phyloP scores from a whole-genome alignment of 2,113 vertebrate genomes.

The Clupea harengus region DNA sequence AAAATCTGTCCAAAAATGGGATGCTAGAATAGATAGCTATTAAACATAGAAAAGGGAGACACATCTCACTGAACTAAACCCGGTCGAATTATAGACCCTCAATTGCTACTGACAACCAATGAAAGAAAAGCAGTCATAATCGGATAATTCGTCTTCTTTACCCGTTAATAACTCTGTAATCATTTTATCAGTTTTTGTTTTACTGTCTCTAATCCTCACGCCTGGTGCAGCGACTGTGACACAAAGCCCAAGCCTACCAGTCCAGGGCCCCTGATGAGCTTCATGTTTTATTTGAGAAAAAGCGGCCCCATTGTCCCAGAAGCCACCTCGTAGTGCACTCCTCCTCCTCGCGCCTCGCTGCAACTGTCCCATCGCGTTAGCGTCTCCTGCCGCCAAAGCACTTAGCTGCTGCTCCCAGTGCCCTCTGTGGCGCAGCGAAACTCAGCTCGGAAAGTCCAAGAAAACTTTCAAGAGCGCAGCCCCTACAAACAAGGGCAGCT shows the following conservation, averaged over 20 bases:
- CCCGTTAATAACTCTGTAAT: background rate
- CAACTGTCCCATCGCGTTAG: slow-evolving; percentile 62
- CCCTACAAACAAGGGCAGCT: background rate
- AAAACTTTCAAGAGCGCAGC: slow-evolving; percentile 16
- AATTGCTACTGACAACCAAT: background rate
- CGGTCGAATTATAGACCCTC: background rate
- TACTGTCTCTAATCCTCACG: background rate
- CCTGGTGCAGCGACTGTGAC: background rate
- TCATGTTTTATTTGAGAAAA: slow-evolving; percentile 75
- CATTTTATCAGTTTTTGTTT: slow-evolving; percentile 1
- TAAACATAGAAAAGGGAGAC: background rate
- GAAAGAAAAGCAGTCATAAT: background rate
- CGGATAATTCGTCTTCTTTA: background rate
- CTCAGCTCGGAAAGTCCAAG: slow-evolving; percentile 59
- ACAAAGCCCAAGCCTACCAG: slow-evolving; percentile 58
- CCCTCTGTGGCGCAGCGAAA: slow-evolving; percentile 69
- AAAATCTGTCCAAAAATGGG: background rate
- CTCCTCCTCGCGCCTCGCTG: slow-evolving; percentile 67
- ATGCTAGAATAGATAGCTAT: background rate
- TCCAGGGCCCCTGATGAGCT: slow-evolving; percentile 61
- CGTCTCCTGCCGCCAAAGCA: slow-evolving; percentile 59
- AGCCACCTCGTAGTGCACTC: slow-evolving; percentile 72
- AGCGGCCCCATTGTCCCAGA: slow-evolving; percentile 69
- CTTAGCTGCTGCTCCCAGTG: slow-evolving; percentile 64
- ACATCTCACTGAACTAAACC: background rate